These are phyloP conservation scores for Dolichopus griseipennis DNA, from an alignment of 2,888 invertebrate species.

Conservation along the genomic window DNA sequence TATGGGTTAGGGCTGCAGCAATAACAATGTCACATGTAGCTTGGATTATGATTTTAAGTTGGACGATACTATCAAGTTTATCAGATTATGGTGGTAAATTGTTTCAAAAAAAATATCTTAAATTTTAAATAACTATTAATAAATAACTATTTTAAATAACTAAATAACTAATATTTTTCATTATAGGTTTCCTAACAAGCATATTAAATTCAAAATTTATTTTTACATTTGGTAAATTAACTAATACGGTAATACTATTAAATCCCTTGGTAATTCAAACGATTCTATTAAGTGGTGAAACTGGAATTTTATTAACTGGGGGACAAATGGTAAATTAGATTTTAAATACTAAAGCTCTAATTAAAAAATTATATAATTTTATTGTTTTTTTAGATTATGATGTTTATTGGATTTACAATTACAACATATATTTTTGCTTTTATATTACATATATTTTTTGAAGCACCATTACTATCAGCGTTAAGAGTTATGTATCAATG, in stretches of 20 bases:
- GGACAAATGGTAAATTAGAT: constrained; percentile 45
- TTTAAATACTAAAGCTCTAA: not conserved
- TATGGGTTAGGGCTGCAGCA: constrained; percentile 31
- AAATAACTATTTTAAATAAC: no score
- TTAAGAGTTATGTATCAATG: constrained; percentile 26
- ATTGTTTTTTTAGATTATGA: constrained; percentile 43
- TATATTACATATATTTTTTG: constrained; percentile 49
- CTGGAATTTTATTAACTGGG: constrained; percentile 44
- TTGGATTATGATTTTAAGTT: constrained; percentile 43
- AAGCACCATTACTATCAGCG: constrained; percentile 52
- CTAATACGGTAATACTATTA: constrained; percentile 48
- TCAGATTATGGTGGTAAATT: constrained; percentile 42
- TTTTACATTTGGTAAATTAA: constrained; percentile 48
- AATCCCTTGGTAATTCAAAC: constrained; percentile 46
- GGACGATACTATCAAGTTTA: constrained; percentile 43
- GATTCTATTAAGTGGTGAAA: constrained; percentile 44
- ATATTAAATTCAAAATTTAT: constrained; percentile 43
- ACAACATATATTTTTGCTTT: constrained; percentile 44
- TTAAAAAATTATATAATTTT: not conserved
- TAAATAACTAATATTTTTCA: no score
- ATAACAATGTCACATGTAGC: constrained; percentile 43
- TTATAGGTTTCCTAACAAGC: not conserved
- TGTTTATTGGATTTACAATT: constrained; percentile 47
- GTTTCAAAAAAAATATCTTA: not conserved
- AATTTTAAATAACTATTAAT: no score